Base-by-base conservation (phyloP, 1,140 invertebrate species). In the Macrostomum lignano region DNA sequence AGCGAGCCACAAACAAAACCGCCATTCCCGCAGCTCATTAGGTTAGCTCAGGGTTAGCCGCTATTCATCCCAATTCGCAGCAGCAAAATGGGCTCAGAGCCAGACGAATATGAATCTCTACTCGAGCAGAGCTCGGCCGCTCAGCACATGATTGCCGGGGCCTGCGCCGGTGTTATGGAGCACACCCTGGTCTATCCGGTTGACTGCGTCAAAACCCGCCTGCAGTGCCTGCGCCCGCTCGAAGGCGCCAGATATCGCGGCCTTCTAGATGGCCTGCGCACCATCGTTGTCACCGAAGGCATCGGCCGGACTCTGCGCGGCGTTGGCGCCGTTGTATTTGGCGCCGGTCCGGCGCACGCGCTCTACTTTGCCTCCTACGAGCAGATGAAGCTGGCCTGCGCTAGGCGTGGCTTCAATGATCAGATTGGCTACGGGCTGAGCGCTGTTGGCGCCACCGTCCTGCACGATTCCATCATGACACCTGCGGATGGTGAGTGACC, bases 291-390 rank as follows among this genome's bases (percentile, higher is more conserved):
- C 42, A 66, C 75, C 41, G 91, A 98, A 61, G 91, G 91, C 7
- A 42, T 86, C 21, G 57, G 76, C 31, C 71, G 74, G 57, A 79
- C 84, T 0, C 62, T 93, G 25, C 68, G 79, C 38, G 91, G 91
- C 31, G 77, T 94, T 51, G 70, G 71, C 37, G 81, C 76, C 37
- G 77, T 94, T 49, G 68, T 93, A 34, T 54, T 69, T 37, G 84
- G 88, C n/a, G 82, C 91, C 39, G 82, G 84, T 26, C 91, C 91
- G 25, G 88, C 91, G 33, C 91, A 98, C 65, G 88, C 88, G n/a
- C 64, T 94, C 26, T 98, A 94, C 61, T 98, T 94, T 64, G 78
- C 81, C 37, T 73, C 76, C 48, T 98, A 96, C 58, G 88, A 98
- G 63, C 73, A 74, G 57, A 60, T 78, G 25, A 94, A 93, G 61